These are phyloP conservation scores for Cephalophus harveyi DNA, from an alignment of 2,113 vertebrate species.

Conservation along the genomic window DNA sequence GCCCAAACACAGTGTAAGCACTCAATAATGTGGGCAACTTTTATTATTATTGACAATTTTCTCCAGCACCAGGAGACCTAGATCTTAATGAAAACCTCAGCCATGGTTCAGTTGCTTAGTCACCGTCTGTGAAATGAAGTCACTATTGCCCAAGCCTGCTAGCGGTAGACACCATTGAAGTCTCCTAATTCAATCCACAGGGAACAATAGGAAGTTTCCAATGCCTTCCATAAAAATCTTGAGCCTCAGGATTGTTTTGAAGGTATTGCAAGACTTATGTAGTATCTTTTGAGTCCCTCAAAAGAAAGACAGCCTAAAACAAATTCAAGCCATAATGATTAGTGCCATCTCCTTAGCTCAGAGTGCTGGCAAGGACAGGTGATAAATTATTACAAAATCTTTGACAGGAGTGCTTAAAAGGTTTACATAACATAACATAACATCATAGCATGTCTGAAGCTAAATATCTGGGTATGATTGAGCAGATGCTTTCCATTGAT, in stretches of 20 bases:
- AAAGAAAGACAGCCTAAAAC: not conserved
- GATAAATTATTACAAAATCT: slow-evolving; percentile 28
- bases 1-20: not conserved
- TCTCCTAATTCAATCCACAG: slow-evolving; percentile 35
- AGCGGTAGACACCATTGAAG: not conserved
- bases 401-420: slow-evolving; percentile 14
- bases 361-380: not conserved
- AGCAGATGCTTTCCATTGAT: slow-evolving; percentile 28
- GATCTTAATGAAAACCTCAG: slow-evolving; percentile 46
- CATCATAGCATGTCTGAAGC: not conserved
- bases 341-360: slow-evolving; percentile 2
- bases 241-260: slow-evolving; percentile 34
- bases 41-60: slow-evolving; percentile 55
- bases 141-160: not conserved
- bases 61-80: slow-evolving; percentile 41
- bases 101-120: slow-evolving; percentile 57
- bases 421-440: not conserved
- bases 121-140: slow-evolving; percentile 63
- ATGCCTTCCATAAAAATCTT: slow-evolving; percentile 10
- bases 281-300: slow-evolving; percentile 1
- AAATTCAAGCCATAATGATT: slow-evolving; percentile 48
- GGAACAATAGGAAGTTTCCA: slow-evolving; percentile 30
- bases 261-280: slow-evolving; percentile 24
- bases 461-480: not conserved
- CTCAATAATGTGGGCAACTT: not conserved